Percentiles rank a stretch among this genome's conserved stretches.
Evolutionary conservation across 1,140 invertebrate species (phyloP).

Genomic region (Berghia stephanieae): DNA sequence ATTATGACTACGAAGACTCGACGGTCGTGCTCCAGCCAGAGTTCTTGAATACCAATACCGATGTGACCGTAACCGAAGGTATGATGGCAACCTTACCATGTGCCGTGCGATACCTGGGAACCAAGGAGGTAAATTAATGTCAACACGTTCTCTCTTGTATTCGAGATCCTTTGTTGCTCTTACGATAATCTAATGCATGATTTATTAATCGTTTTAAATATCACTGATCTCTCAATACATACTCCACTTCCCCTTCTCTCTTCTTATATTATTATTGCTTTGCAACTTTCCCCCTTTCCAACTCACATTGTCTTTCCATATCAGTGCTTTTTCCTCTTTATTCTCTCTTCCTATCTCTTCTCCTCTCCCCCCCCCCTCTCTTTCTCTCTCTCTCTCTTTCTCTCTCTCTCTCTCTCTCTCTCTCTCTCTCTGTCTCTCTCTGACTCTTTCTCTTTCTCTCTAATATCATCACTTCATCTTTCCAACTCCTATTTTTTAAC

Average conservation of each 20-base stretch:
- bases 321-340: not conserved
- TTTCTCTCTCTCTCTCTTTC: constrained; percentile 8
- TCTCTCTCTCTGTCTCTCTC: not conserved
- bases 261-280: not conserved
- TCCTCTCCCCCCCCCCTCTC: constrained; percentile 5
- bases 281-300: not conserved
- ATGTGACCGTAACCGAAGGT: constrained; percentile 36
- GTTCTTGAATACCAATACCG: constrained; percentile 29
- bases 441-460: not conserved
- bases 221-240: not conserved
- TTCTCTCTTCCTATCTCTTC: not conserved
- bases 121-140: constrained; percentile 34
- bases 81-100: constrained; percentile 38
- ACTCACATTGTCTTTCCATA: not conserved
- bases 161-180: not conserved
- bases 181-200: not conserved
- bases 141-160: not conserved
- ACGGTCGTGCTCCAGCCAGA: constrained; percentile 20
- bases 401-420: not conserved
- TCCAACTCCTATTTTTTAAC: not conserved
- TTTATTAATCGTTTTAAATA: not conserved
- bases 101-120: constrained; percentile 36
- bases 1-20: constrained; percentile 21
- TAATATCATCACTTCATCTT: not conserved
- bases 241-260: not conserved